Base-by-base conservation (phyloP, 1,140 invertebrate species). In the Lepidurus packardi region DNA sequence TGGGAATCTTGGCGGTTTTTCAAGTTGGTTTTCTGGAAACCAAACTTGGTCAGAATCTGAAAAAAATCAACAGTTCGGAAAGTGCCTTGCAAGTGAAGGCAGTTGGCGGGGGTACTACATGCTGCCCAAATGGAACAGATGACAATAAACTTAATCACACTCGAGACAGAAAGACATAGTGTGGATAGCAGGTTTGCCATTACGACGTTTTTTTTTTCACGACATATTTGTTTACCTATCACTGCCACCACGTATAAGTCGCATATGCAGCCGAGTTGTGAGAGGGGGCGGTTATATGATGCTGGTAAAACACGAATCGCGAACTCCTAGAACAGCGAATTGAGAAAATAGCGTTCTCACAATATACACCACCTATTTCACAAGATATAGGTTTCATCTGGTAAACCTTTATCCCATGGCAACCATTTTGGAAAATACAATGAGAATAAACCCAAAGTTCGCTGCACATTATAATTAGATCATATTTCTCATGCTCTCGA, bases 1-100 rank as follows among this genome's bases (percentile, higher is more conserved):
- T 92, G 91, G 79, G 94, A 95, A 80, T 93, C 90, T 80, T 90
- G 90, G 82, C 90, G 87, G 81, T 91, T 89, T 84, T 93, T 90
- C 34, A 90, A 88, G 84, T 96, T 93, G n/a, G 95, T 97, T 86
- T 98, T 96, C 86, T 98, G 95, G 85, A 98, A 95, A 78, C 96
- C 96, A 85, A 98, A 98, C 86, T 98, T 98, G 4, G 94, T 89
- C 45, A 98, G 87, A 86, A 98, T 97, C 83, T 92, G 90, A 84
- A 97, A 97, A 85, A 97, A 97, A 53, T 94, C 90, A 6, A 87
- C 86, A 1, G 89, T 90, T 78, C 89, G 86, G 83, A 91, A 92
- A 2, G 87, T 89, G 43, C 92, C 92, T 78, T 85, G 87, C 44
- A 91, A 84, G 82, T 89, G 90, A 8, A 88, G 89, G 74, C 75